phyloP scores from a whole-genome alignment of 2,797 vertebrate genomes.

The Alcedo quadribrachys region DNA sequence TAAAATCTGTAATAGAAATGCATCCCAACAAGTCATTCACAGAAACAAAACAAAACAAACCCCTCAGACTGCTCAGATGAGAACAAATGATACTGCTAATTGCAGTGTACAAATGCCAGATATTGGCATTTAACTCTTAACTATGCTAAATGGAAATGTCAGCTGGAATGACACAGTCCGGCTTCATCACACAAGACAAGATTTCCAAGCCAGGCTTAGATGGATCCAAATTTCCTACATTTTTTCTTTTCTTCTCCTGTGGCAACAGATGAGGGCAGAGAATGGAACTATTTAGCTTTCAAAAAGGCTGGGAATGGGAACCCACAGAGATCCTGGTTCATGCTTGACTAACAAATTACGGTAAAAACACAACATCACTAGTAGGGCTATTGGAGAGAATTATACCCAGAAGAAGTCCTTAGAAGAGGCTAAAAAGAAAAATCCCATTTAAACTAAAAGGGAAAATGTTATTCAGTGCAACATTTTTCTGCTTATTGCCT shows the following conservation, averaged over 20 bases:
- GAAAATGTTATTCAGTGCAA: constrained; percentile 34
- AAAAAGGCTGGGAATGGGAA: constrained; percentile 22
- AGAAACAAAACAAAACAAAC: background rate
- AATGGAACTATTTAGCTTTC: constrained; percentile 52
- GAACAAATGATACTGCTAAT: constrained; percentile 43
- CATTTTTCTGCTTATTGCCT: constrained; percentile 31
- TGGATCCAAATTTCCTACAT: constrained; percentile 44
- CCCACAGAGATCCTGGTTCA: constrained; percentile 66
- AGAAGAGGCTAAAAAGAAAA: constrained; percentile 58
- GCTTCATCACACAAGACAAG: constrained; percentile 51
- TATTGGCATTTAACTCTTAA: constrained; percentile 40
- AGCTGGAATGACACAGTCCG: constrained; percentile 39
- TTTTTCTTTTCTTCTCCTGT: constrained; percentile 63
- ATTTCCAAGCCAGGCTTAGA: constrained; percentile 40
- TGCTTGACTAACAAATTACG: constrained; percentile 67
- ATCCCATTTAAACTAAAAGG: constrained; percentile 40
- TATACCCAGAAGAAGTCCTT: constrained; percentile 43
- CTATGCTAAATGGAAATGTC: constrained; percentile 26
- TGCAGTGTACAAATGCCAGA: constrained; percentile 19
- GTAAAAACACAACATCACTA: constrained; percentile 58
- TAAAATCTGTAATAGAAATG: background rate
- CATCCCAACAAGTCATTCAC: background rate
- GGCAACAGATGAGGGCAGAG: constrained; percentile 37
- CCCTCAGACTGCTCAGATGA: background rate
- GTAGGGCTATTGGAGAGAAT: constrained; percentile 46